Evolutionary conservation across 2,113 vertebrate genomes (phyloP).

Genomic region (Typhlomys cinereus): DNA sequence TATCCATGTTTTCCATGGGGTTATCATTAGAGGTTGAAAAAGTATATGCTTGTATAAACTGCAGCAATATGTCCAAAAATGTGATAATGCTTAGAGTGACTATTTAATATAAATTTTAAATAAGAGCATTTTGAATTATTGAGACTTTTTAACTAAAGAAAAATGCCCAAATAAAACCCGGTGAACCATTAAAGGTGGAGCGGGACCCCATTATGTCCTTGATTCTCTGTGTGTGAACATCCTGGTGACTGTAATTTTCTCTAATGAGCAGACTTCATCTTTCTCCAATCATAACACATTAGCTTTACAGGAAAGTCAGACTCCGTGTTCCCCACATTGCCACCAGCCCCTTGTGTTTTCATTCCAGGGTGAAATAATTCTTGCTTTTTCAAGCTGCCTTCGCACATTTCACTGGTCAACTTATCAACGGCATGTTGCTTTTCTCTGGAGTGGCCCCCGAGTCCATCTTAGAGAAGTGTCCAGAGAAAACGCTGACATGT

Average conservation of each 20-base stretch:
- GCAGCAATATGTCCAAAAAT: background rate
- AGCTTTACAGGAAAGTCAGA: background rate
- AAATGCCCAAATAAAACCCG: background rate
- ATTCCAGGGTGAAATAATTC: constrained; percentile 4
- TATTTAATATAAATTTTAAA: background rate
- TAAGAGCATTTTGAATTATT: background rate
- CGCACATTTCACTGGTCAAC: background rate
- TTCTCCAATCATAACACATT: background rate
- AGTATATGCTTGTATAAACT: background rate
- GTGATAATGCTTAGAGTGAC: background rate
- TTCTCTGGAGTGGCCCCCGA: background rate
- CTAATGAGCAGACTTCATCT: background rate
- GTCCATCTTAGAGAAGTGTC: background rate
- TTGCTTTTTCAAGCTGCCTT: background rate
- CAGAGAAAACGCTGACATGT: constrained; percentile 14
- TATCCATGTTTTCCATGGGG: background rate
- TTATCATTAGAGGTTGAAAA: constrained; percentile 6
- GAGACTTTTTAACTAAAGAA: constrained; percentile 34
- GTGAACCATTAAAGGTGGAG: background rate
- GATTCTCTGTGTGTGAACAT: background rate
- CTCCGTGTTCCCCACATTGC: background rate
- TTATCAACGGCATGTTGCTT: background rate
- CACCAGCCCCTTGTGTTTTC: background rate
- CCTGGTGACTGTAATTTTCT: background rate
- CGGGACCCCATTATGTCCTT: background rate